Evolutionary conservation across 2,113 vertebrate species (phyloP), one percentile per base, ranked within the genome.

Genomic region (Poecile atricapillus): DNA sequence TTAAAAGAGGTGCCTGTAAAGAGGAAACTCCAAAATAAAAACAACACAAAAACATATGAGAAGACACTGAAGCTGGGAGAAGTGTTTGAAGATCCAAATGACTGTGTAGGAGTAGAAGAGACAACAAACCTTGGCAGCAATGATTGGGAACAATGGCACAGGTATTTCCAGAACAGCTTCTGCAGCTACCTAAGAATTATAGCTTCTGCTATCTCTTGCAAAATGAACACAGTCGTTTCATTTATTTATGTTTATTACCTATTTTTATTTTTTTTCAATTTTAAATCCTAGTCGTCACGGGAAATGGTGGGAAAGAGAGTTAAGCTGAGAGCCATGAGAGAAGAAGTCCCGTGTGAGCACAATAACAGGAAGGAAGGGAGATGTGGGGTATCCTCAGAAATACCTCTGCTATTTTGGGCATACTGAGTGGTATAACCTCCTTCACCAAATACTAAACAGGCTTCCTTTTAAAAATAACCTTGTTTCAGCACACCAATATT

Each of bases 181-280:
- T 81, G 28, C 24, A 90, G 27, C 33, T 35, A 2, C 24, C 18
- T 49, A 33, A 28, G 6, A 87, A 41, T 7, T 3, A 43, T 18
- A 10, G 2, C 41, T 80, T 83, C 37, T 67, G 17, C 30, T 35
- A 3, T 30, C 13, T 33, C 14, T 68, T 59, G 7, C 6, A n/a
- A 68, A 63, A 73, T 15, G 1, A 81, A 10, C 19, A 59, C 1
- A 7, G 2, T 23, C 0, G 2, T 67, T 80, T 58, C 39, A 44
- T 68, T 67, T 67, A 67, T 47, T 84, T 35, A 19, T 31, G 17
- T 31, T 80, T 25, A 23, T 39, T 24, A 20, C 4, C 2, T 43
- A 4, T 33, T 44, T 31, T n/a, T 35, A 9, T 50, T 3, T 24
- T 80, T 81, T 60, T 41, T 53, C 14, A 16, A 16, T 67, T 90